Evolutionary conservation across 2,797 vertebrate species (phyloP).

Genomic region (Pelochelys cantorii): DNA sequence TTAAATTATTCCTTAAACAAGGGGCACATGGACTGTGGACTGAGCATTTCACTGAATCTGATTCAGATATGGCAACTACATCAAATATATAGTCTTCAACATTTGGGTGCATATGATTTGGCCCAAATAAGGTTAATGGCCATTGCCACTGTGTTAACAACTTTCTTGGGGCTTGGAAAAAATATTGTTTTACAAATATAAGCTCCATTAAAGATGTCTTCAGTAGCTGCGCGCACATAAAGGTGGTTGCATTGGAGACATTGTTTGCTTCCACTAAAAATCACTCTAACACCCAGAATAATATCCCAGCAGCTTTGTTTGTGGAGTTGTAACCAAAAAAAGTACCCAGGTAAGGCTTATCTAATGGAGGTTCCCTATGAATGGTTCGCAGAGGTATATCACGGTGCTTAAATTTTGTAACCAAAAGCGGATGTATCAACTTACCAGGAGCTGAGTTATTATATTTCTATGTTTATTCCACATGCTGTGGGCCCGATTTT

Average conservation of each 20-base stretch:
- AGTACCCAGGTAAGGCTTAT: not conserved
- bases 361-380: not conserved
- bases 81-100: not conserved
- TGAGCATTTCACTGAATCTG: not conserved
- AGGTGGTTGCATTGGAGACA: not conserved
- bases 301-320: not conserved
- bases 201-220: not conserved
- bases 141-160: not conserved
- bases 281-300: not conserved
- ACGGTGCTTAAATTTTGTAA: not conserved
- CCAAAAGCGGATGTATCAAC: not conserved
- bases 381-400: not conserved
- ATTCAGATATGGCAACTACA: not conserved
- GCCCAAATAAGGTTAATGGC: not conserved
- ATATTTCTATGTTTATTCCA: not conserved
- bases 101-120: not conserved
- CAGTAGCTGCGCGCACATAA: not conserved
- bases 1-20: slow-evolving; percentile 64
- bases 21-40: slow-evolving; percentile 17
- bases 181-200: not conserved
- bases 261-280: not conserved
- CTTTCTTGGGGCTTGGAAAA: not conserved
- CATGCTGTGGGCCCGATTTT: not conserved
- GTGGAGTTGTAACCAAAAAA: not conserved
- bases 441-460: not conserved